These are phyloP conservation scores for Tachyglossus aculeatus DNA, from an alignment of 2,797 vertebrate genomes.

Conservation along the genomic window DNA sequence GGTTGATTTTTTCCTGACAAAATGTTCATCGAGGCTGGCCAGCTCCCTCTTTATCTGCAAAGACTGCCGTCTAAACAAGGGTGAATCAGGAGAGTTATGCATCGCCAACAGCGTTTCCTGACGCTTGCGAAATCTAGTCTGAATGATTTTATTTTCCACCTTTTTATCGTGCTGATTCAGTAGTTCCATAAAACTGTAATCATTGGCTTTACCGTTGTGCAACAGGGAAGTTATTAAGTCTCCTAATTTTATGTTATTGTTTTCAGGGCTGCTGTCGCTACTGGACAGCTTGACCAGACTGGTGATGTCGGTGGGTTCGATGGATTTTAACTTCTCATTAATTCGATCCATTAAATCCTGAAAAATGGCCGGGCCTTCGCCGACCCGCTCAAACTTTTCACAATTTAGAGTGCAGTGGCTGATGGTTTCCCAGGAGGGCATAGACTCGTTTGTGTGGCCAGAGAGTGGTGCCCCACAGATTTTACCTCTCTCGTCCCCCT, in stretches of 20 bases:
- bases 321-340: constrained; percentile 89
- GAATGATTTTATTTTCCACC: constrained; percentile 84
- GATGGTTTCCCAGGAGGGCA: constrained; percentile 56
- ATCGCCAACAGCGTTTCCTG: constrained; percentile 83
- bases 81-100: constrained; percentile 78
- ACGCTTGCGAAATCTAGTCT: constrained; percentile 86
- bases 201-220: constrained; percentile 81
- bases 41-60: constrained; percentile 90
- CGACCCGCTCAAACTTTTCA: constrained; percentile 66
- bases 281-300: constrained; percentile 67
- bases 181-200: constrained; percentile 91
- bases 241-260: constrained; percentile 81
- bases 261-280: constrained; percentile 72
- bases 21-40: constrained; percentile 80
- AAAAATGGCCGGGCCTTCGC: constrained; percentile 77
- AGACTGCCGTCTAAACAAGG: constrained; percentile 80
- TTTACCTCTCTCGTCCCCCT: constrained; percentile 51
- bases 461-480: constrained; percentile 36
- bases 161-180: constrained; percentile 83
- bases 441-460: constrained; percentile 13
- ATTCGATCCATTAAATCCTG: constrained; percentile 89
- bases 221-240: constrained; percentile 90
- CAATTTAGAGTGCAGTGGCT: constrained; percentile 41
- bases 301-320: constrained; percentile 80
- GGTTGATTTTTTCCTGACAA: constrained; percentile 72